Evolutionary conservation across 2,113 vertebrate genomes (phyloP), one percentile per base, ranked within the genome.

Genomic region (Myocastor coypus): DNA sequence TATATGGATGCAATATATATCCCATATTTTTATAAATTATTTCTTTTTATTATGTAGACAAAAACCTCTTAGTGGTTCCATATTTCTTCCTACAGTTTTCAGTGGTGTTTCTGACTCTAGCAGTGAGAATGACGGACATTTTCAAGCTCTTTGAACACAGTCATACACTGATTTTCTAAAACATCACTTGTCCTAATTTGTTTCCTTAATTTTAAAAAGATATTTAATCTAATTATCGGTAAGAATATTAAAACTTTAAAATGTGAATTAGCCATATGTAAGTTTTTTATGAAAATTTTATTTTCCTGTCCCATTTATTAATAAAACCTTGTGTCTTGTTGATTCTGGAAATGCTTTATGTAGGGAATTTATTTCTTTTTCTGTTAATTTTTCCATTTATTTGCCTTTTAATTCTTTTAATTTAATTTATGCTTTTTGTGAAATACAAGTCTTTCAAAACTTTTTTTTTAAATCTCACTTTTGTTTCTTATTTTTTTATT

Each of bases 401-500:
- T 85, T 81, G 7, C 83, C 78, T 91, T n/a, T n/a, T n/a, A n/a
- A n/a, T n/a, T n/a, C n/a, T n/a, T n/a, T n/a, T n/a, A n/a, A n/a
- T 91, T 96, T 71, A 82, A 75, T 40, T 78, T 86, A 52, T 63
- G 55, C 0, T 63, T 75, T 94, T 82, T 64, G 17, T 77, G 59
- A 94, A 89, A 80, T 83, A 57, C 2, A 64, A 8, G 52, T 24
- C 20, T 89, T 93, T 89, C 24, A 63, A 73, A 92, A 22, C 3
- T 71, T 78, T 13, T 61, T 88, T 88, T 61, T 64, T 89, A 80
- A 57, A 37, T 83, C 17, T 22, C 7, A 63, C 26, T 32, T 92
- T 71, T 71, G n/a, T 75, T 93, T 82, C 16, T 73, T 68, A 42
- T 90, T 94, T 94, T 87, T 68, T 97, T 34, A 81, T 75, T 96